Evolutionary conservation across 2,888 invertebrate species (phyloP), one percentile per base, ranked within the genome.

Genomic region (Parnassius smintheus): DNA sequence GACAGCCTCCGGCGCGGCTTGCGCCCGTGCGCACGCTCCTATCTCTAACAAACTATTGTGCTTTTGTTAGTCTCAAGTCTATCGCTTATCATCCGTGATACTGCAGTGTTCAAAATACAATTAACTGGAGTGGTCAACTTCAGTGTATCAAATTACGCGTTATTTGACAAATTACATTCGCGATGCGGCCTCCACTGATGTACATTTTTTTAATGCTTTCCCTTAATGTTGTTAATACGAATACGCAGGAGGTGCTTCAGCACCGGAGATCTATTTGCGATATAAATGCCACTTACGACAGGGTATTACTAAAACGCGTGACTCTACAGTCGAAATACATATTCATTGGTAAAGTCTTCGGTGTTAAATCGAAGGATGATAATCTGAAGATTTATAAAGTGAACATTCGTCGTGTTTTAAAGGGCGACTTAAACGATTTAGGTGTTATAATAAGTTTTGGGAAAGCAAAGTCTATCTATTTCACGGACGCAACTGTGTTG

Each of bases 21-120:
- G 85, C 80, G 81, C 81, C 81, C 80, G 88, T 75, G 88, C 89
- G 90, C 88, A 88, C 88, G 88, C 75, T 77, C 73, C 75, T 71
- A 73, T 68, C 74, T 73, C 74, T 73, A 57, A 59, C 65, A 65
- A 62, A 66, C 66, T 64, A 63, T 63, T 59, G 63, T 56, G 63
- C 55, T 46, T 55, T 62, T 61, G 45, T 50, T 64, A 66, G 49
- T 35, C 35, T 35, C 35, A 35, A 35, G 4, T 63, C 49, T 48
- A 56, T 56, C 25, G 64, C 53, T 67, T 61, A 68, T 65, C 66
- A 65, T 66, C 66, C 41, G 13, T 44, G 46, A 57, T 42, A 12
- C 13, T 13, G 48, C 8, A 25, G 35, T 51, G 18, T 41, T 56
- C 3, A 12, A 42, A 18, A 18, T 22, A 49, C 56, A 25, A 25